Percentiles rank a stretch among this genome's conserved stretches.
phyloP scores from a whole-genome alignment of 2,797 vertebrate genomes.

The Coregonus sp. region DNA sequence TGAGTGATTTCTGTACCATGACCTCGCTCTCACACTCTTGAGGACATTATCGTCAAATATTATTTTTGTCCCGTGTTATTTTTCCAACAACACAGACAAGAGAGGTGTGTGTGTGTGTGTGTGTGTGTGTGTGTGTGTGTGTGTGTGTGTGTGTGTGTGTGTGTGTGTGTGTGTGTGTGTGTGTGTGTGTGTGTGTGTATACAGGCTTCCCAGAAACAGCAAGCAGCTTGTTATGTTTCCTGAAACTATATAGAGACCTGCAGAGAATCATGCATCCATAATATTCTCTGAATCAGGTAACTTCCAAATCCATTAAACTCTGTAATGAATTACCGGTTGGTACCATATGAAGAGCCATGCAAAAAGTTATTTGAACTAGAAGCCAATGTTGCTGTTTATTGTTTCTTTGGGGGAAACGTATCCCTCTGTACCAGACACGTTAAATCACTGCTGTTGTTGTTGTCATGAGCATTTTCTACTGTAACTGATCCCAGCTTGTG shows the following conservation, averaged over 20 bases:
- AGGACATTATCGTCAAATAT: neutral
- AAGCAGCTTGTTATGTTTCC: neutral
- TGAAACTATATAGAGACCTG: neutral
- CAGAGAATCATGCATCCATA: neutral
- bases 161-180: neutral
- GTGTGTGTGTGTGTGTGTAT: neutral
- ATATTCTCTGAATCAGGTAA: neutral
- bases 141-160: too few relatives aligned
- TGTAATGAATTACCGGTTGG: neutral
- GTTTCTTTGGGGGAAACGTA: neutral
- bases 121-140: too few relatives aligned
- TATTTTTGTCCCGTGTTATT: too few relatives aligned
- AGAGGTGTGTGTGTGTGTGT: neutral
- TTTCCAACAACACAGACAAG: too few relatives aligned
- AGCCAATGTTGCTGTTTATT: neutral
- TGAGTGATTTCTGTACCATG: conserved; percentile 19
- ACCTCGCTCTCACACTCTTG: neutral
- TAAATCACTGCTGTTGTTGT: neutral
- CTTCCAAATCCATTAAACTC: neutral
- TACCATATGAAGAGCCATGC: neutral
- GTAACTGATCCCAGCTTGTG: neutral
- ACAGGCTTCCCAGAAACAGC: neutral
- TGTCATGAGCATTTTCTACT: neutral
- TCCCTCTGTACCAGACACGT: neutral
- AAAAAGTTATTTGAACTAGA: neutral